These are phyloP conservation scores for Astur gentilis DNA, from an alignment of 2,113 vertebrate genomes.

Conservation along the genomic window DNA sequence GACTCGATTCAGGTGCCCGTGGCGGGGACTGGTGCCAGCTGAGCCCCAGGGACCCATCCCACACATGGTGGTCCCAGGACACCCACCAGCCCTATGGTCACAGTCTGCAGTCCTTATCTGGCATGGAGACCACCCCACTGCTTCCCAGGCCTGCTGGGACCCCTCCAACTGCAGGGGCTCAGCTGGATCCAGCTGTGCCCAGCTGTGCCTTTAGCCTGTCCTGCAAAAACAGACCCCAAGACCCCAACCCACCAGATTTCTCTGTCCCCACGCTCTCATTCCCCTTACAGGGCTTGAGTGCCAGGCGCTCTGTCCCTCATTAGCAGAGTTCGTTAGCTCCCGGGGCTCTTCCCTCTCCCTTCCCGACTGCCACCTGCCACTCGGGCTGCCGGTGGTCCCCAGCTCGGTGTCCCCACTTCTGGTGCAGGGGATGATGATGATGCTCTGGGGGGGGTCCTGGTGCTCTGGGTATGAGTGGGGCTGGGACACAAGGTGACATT, in stretches of 20 bases:
- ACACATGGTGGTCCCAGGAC: not conserved
- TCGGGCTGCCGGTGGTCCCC: not conserved
- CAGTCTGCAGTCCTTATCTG: rapidly evolving
- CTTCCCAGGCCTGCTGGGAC: not conserved
- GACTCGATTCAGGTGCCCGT: not conserved
- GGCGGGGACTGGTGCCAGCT: not conserved
- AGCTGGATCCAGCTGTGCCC: not conserved
- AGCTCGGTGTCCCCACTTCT: not conserved
- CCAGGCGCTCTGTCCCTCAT: not conserved
- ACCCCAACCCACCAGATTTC: not conserved
- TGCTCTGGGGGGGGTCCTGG: not conserved
- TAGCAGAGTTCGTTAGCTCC: not conserved
- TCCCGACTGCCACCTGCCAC: not conserved
- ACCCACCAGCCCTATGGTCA: not conserved
- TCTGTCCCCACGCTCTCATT: not conserved
- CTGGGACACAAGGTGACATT: too few relatives aligned
- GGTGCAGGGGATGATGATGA: rapidly evolving
- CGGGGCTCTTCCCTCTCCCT: not conserved
- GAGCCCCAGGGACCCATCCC: not conserved
- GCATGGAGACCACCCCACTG: rapidly evolving
- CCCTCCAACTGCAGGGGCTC: not conserved
- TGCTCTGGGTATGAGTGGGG: not conserved
- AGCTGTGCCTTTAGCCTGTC: not conserved
- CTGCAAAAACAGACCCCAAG: not conserved
- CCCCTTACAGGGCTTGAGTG: too few relatives aligned